Evolutionary conservation across 2,797 vertebrate genomes (phyloP).

Genomic region (Periophthalmus magnuspinnatus): DNA sequence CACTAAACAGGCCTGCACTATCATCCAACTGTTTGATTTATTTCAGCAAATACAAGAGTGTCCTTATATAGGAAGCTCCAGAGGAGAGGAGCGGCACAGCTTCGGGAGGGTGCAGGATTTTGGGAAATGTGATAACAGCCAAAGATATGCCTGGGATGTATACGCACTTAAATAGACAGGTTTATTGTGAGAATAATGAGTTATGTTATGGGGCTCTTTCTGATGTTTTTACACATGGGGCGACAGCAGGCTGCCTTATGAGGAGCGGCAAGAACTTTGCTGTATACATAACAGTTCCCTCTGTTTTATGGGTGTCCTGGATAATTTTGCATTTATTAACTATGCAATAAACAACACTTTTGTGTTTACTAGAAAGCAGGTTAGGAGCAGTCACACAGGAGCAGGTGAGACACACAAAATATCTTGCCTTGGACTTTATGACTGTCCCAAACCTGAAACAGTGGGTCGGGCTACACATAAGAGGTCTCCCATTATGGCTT

Average conservation of each 20-base stretch:
- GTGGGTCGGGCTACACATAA: not conserved
- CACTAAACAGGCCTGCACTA: conserved; percentile 45
- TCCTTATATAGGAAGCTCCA: conserved; percentile 85
- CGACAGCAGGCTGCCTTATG: conserved; percentile 69
- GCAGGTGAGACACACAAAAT: too few relatives aligned
- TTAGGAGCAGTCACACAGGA: not conserved
- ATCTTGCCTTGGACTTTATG: not conserved
- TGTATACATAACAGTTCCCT: conserved; percentile 6
- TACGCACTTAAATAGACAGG: conserved; percentile 32
- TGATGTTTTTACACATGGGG: conserved; percentile 41
- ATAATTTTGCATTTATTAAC: not conserved
- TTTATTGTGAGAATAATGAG: conserved; percentile 34
- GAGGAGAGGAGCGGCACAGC: conserved; percentile 45
- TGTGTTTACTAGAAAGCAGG: not conserved
- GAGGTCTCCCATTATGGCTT: not conserved
- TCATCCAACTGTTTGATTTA: conserved; percentile 72
- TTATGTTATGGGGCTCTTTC: conserved; percentile 55
- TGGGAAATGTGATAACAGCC: conserved; percentile 60
- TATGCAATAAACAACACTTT: not conserved
- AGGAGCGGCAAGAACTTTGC: conserved; percentile 53
- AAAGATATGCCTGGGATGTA: conserved; percentile 19
- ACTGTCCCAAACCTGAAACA: too few relatives aligned
- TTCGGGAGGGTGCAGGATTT: conserved; percentile 44
- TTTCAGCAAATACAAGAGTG: conserved; percentile 67
- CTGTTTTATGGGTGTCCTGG: conserved; percentile 1